A percentile compares a stretch with the other conserved stretches of the same genome.
These are phyloP conservation scores for Drosophila anomelani DNA, from an alignment of 2,888 invertebrate genomes.

Conservation along the genomic window DNA sequence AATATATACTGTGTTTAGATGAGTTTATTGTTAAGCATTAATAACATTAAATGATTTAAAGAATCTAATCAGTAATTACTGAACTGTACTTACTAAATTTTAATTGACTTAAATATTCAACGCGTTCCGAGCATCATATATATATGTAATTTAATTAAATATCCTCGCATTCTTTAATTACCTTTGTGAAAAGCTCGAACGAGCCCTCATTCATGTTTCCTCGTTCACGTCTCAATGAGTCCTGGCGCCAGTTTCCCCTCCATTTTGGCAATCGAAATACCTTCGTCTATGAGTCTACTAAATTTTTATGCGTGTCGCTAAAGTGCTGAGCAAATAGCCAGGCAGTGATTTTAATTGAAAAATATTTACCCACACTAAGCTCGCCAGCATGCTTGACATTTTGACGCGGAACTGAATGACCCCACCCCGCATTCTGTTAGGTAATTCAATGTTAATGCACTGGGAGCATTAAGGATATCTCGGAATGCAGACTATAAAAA, in stretches of 20 bases:
- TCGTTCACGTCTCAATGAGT: conserved; percentile 2
- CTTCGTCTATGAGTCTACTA: conserved; percentile 36
- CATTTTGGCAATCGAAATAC: conserved; percentile 10
- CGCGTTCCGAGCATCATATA: no score
- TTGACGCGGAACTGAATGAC: conserved; percentile 51
- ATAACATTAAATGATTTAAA: neutral
- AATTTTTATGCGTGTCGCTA: conserved; percentile 70
- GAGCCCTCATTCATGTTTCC: conserved; percentile 8
- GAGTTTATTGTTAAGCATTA: neutral
- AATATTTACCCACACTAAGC: conserved; percentile 67
- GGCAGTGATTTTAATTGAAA: conserved; percentile 75
- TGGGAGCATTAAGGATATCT: neutral
- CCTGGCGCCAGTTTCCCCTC: neutral
- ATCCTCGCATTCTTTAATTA: conserved; percentile 36
- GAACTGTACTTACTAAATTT: neutral
- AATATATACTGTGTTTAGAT: no score
- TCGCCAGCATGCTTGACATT: conserved; percentile 65
- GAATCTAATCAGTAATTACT: neutral
- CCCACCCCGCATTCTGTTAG: conserved; percentile 35
- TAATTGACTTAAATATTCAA: neutral
- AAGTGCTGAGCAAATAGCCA: conserved; percentile 73
- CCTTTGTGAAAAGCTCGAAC: conserved; percentile 9
- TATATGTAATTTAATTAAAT: conserved; percentile 45
- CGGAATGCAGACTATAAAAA: neutral
- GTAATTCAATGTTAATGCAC: conserved; percentile 28